Conservation (phyloP, 2,113 vertebrate species). For the Salvelinus namaycush region DNA sequence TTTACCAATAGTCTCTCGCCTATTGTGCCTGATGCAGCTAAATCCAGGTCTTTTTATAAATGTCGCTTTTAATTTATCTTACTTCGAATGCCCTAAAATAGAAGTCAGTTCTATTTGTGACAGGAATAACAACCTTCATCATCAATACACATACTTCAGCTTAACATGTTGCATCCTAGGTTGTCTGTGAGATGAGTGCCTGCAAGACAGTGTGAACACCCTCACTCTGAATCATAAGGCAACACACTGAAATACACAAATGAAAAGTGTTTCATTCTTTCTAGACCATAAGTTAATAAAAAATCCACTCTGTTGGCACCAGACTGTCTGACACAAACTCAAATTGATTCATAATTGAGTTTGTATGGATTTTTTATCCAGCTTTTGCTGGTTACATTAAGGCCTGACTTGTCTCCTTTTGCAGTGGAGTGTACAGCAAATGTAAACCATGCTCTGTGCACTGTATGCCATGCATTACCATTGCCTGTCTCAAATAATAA, state of each 20-base stretch:
- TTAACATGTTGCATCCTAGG: background rate
- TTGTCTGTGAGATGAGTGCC: slow-evolving; percentile 35
- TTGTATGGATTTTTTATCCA: slow-evolving; percentile 81
- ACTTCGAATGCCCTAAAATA: background rate
- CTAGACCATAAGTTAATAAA: slow-evolving; percentile 84
- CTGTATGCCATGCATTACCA: slow-evolving; percentile 64
- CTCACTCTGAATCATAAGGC: slow-evolving; percentile 75
- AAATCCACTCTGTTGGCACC: slow-evolving; percentile 85
- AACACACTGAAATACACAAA: slow-evolving; percentile 82
- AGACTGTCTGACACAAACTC: slow-evolving; percentile 84
- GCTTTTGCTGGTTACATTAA: slow-evolving; percentile 83
- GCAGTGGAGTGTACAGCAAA: slow-evolving; percentile 76
- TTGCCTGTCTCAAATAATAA: slow-evolving; percentile 68
- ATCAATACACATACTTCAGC: slow-evolving; percentile 12
- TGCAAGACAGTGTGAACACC: slow-evolving; percentile 72
- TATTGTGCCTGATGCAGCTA: too few relatives aligned
- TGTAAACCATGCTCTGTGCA: slow-evolving; percentile 63
- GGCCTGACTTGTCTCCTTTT: slow-evolving; percentile 80
- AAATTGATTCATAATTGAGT: slow-evolving; percentile 84
- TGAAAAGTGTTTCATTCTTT: slow-evolving; percentile 81
- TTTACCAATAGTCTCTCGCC: too few relatives aligned
- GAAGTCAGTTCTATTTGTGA: too few relatives aligned
- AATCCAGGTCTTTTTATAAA: too few relatives aligned
- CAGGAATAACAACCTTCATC: slow-evolving; percentile 10
- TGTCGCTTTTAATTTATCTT: background rate